These are phyloP conservation scores for Carcina quercana DNA, from an alignment of 2,888 invertebrate genomes.

Conservation along the genomic window DNA sequence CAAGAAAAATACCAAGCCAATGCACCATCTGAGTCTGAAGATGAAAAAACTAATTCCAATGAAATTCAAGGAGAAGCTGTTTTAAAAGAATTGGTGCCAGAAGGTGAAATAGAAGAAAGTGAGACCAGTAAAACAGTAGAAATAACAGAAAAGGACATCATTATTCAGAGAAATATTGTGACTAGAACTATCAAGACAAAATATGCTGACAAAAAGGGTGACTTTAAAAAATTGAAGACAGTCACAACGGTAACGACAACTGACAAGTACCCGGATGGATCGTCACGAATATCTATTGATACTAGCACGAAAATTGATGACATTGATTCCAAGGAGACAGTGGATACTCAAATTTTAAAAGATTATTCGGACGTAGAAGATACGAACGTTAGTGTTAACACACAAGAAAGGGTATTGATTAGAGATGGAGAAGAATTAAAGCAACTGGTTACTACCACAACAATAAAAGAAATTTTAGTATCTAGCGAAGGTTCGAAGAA, in stretches of 20 bases:
- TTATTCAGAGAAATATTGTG: constrained; percentile 35
- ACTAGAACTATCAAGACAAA: constrained; percentile 44
- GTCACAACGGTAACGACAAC: constrained; percentile 45
- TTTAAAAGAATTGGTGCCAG: constrained; percentile 26
- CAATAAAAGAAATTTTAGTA: constrained; percentile 49
- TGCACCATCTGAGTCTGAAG: constrained; percentile 16
- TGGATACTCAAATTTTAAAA: constrained; percentile 22
- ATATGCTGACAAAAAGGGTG: constrained; percentile 32
- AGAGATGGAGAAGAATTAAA: constrained; percentile 42
- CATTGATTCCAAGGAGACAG: constrained; percentile 2
- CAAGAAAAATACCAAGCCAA: too few species aligned
- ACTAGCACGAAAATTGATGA: constrained; percentile 50
- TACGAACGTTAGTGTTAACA: constrained; percentile 42
- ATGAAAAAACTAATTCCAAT: constrained; percentile 30
- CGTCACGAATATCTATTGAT: constrained; percentile 41
- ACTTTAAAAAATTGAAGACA: constrained; percentile 39
- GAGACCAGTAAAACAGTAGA: constrained; percentile 30
- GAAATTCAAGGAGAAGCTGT: too few species aligned
- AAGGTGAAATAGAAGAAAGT: constrained; percentile 32
- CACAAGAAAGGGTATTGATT: constrained; percentile 32
- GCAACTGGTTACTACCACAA: constrained; percentile 53
- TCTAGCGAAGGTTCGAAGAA: constrained; percentile 37
- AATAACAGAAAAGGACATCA: constrained; percentile 31
- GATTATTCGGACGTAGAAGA: constrained; percentile 39
- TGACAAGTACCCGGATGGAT: constrained; percentile 56